A percentile compares a stretch with the other conserved stretches of the same genome.
Conservation (phyloP, 2,797 vertebrate species). For the Carcharodon carcharias region DNA sequence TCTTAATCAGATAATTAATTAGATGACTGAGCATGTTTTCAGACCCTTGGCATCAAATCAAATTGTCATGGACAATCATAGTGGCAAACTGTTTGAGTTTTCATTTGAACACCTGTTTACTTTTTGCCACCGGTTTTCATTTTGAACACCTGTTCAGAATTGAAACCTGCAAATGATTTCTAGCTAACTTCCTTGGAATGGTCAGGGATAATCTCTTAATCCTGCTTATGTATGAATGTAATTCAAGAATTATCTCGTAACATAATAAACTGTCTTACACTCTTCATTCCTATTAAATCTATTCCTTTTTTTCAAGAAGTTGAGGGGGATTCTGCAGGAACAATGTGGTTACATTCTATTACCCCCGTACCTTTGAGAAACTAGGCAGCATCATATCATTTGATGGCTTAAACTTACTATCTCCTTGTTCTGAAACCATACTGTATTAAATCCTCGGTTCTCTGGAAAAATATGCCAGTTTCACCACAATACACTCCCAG, state of each 20-base stretch:
- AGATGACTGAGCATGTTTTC: neutral
- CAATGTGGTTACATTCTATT: neutral
- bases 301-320: neutral
- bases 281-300: neutral
- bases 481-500: too few species aligned
- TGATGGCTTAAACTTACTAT: neutral
- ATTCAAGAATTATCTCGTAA: slow-evolving; percentile 20
- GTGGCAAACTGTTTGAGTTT: neutral
- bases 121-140: neutral
- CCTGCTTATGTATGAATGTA: neutral
- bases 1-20: neutral
- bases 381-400: neutral
- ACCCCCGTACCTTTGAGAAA: neutral
- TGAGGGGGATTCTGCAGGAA: neutral
- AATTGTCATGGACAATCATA: neutral
- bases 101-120: neutral
- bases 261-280: neutral
- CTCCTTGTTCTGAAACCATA: neutral
- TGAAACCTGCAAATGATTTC: slow-evolving; percentile 10
- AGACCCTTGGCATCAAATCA: neutral
- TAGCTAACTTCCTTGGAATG: neutral
- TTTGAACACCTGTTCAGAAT: slow-evolving; percentile 6
- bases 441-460: too few species aligned
- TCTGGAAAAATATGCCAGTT: too few species aligned
- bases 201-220: slow-evolving; percentile 8